Conservation (phyloP, 2,797 vertebrate species). For the Nothura maculosa region DNA sequence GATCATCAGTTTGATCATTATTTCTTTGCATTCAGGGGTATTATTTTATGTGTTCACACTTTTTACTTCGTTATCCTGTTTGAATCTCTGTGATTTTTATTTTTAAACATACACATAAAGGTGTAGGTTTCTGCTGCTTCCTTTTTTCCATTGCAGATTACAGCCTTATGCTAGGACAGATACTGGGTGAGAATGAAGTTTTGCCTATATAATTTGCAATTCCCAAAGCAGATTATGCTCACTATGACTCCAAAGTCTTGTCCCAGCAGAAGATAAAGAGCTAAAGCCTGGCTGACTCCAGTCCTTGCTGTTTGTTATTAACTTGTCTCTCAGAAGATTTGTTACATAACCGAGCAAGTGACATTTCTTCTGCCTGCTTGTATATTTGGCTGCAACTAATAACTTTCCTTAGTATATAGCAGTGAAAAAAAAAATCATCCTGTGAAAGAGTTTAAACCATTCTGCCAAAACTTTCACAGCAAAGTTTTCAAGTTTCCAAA, state of each 20-base stretch:
- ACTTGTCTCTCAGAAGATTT: neutral
- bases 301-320: neutral
- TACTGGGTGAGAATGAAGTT: neutral
- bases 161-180: neutral
- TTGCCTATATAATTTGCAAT: neutral
- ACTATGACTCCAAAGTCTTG: neutral
- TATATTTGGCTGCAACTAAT: conserved; percentile 17
- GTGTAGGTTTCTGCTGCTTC: neutral
- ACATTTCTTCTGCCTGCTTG: conserved; percentile 9
- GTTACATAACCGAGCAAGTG: neutral
- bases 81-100: neutral
- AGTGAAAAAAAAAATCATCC: neutral
- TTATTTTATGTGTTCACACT: neutral
- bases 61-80: neutral
- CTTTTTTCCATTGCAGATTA: neutral
- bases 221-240: neutral
- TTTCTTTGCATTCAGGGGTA: neutral
- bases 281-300: neutral
- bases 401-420: neutral
- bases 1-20: neutral
- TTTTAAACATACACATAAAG: neutral
- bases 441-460: conserved; percentile 2
- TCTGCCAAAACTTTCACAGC: conserved; percentile 58
- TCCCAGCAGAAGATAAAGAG: neutral
- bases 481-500: conserved; percentile 61